Conservation (phyloP, 2,888 invertebrate species). For the Amiota communis region DNA sequence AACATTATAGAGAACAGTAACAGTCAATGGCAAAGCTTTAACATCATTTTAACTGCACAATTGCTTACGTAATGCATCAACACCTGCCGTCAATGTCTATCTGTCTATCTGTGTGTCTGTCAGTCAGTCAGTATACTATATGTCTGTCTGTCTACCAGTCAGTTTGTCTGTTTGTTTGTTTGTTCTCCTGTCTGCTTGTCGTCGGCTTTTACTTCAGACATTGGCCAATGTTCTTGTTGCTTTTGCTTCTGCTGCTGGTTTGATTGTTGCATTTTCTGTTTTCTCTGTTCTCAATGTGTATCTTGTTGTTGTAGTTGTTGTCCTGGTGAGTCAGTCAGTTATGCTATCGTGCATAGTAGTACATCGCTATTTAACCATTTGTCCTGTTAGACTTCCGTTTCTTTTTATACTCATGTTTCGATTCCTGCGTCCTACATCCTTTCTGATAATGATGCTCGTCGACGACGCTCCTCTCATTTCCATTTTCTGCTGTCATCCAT, state of each 20-base stretch:
- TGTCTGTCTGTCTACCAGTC: too few species aligned
- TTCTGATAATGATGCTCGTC: not conserved
- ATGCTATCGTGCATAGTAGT: not conserved
- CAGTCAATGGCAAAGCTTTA: not conserved
- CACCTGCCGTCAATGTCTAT: constrained; percentile 14
- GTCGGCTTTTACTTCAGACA: not conserved
- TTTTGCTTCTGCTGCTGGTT: not conserved
- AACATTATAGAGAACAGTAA: not conserved
- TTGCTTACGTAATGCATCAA: constrained; percentile 27
- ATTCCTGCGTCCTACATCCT: constrained; percentile 14
- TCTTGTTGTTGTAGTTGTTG: not conserved
- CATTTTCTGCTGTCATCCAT: constrained; percentile 51
- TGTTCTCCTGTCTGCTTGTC: not conserved
- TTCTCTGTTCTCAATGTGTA: constrained; percentile 5
- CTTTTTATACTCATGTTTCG: constrained; percentile 19
- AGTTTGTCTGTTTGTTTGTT: too few species aligned
- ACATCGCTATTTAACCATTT: constrained; percentile 27
- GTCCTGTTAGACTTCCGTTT: constrained; percentile 37
- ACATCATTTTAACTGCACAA: not conserved
- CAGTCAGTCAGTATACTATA: too few species aligned
- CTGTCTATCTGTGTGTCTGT: not conserved
- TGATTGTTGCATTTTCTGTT: constrained; percentile 6
- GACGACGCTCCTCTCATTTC: constrained; percentile 41
- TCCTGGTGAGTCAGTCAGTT: not conserved
- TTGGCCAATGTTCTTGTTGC: not conserved